A percentile compares a stretch with the other conserved stretches of the same genome.
Evolutionary conservation across 2,113 vertebrate genomes (phyloP).

Genomic region (Cyprinodon tularosa): DNA sequence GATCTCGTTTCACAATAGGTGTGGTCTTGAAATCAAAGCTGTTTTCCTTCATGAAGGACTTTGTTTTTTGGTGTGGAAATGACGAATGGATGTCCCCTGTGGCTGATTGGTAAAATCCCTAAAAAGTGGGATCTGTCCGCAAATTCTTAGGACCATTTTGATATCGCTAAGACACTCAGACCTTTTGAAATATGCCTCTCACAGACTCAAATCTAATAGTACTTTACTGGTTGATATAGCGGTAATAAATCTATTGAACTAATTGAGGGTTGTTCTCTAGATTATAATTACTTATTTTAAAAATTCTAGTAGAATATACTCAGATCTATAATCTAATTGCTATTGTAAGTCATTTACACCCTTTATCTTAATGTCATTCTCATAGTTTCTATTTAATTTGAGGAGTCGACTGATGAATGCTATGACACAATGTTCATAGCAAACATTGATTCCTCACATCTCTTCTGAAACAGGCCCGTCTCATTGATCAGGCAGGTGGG

Average conservation of each 20-base stretch:
- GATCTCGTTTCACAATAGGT: background rate
- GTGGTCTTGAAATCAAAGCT: background rate
- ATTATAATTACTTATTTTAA: no score
- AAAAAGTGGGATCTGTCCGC: constrained; percentile 84
- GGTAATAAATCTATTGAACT: background rate
- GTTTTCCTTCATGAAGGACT: background rate
- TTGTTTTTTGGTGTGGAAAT: constrained; percentile 55
- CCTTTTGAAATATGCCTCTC: background rate
- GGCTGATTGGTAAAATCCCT: constrained; percentile 85
- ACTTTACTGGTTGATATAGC: background rate
- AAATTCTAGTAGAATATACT: background rate
- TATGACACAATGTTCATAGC: constrained; percentile 66
- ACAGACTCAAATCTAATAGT: background rate
- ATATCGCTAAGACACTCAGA: constrained; percentile 11
- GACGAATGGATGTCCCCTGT: constrained; percentile 79
- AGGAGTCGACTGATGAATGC: constrained; percentile 63
- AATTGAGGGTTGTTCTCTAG: background rate
- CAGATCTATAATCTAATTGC: background rate
- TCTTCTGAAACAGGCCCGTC: constrained; percentile 41
- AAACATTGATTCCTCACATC: constrained; percentile 65
- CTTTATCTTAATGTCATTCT: constrained; percentile 10
- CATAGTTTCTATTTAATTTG: constrained; percentile 45
- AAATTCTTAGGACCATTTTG: constrained; percentile 54
- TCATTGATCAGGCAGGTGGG: constrained; percentile 65
- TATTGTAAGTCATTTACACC: background rate